These are phyloP conservation scores for Arbacia lixula DNA, from an alignment of 53 echinoderm and acorn worm species.

Conservation along the genomic window DNA sequence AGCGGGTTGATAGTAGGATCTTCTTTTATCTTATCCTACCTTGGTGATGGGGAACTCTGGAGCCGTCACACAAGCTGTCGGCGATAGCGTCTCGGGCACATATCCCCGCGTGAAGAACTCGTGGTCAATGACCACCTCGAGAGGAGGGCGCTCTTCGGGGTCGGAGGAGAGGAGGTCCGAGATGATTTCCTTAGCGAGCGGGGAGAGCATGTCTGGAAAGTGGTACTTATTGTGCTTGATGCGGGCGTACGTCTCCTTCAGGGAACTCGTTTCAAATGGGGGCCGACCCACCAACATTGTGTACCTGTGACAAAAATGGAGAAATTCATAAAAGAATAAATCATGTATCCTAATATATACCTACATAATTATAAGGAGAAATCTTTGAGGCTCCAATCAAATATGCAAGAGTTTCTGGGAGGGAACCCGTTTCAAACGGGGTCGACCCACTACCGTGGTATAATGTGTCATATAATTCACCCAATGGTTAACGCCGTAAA, in stretches of 20 bases:
- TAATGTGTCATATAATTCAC: too few relatives aligned
- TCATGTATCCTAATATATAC: too few relatives aligned
- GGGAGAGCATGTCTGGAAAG: conserved; percentile 79
- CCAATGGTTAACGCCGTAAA: too few relatives aligned
- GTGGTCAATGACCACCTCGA: conserved; percentile 85
- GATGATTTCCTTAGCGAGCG: conserved; percentile 86
- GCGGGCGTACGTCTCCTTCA: conserved; percentile 95
- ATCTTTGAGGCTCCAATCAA: too few relatives aligned
- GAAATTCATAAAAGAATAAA: too few relatives aligned
- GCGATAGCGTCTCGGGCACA: conserved; percentile 84
- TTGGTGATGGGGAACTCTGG: conserved; percentile 92
- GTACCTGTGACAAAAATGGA: conserved; percentile 62
- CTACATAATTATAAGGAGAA: too few relatives aligned
- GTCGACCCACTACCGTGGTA: too few relatives aligned
- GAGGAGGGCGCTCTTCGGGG: conserved; percentile 90
- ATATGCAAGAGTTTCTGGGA: too few relatives aligned
- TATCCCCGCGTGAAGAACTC: conserved; percentile 90
- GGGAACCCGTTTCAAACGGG: too few relatives aligned
- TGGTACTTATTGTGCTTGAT: conserved; percentile 94
- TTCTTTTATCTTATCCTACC: too few relatives aligned
- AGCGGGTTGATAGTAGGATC: too few relatives aligned
- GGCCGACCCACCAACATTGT: conserved; percentile 98
- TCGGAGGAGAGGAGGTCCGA: conserved; percentile 83
- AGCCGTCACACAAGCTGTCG: conserved; percentile 79
- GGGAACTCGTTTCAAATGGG: conserved; percentile 91